Base-by-base conservation (phyloP, 2,797 vertebrate species). In the Phataginus tricuspis region DNA sequence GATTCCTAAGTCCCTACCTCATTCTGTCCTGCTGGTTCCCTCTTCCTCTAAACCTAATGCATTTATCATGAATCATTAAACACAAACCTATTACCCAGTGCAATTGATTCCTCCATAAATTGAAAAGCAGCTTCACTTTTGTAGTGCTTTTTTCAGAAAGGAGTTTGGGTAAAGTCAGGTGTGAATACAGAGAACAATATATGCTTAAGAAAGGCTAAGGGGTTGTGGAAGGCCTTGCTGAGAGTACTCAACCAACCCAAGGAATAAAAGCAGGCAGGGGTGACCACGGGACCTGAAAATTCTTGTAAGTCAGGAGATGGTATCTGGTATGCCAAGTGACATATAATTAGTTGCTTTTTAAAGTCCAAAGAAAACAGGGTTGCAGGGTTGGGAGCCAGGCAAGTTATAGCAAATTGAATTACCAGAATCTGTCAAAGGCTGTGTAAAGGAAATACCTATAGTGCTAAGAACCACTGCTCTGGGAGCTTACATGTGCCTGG, bases 41-140 rank as follows among this genome's bases (percentile, higher is more conserved):
- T 72, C 84, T 85, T 79, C 91, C 72, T 86, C 18, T 31, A 61
- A 94, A 63, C 85, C 95, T 95, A 86, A 95, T 94, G 86, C 37
- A 94, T 96, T 97, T 96, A 97, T 84, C 79, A 97, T 86, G 94
- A 96, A 91, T 96, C 97, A 97, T 98, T 97, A 97, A 97, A 88
- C 92, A 97, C 95, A 97, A 92, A 39, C 74, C 94, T 93, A 97
- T 97, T 97, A 96, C 13, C 71, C 53, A 49, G 88, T 93, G 53
- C 59, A 59, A 95, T 55, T 84, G 96, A 96, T 96, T 97, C 91
- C 92, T 68, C 86, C 79, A 91, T 80, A 93, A 97, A 97, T 86
- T 82, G 55, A 92, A 96, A 95, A 86, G 82, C 16, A 64, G 51
- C 49, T 85, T 91, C 49, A 23, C 49, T 95, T 90, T 31, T 55